Conservation (phyloP, 2,797 vertebrate genomes). For the Tarsius wallacei region DNA sequence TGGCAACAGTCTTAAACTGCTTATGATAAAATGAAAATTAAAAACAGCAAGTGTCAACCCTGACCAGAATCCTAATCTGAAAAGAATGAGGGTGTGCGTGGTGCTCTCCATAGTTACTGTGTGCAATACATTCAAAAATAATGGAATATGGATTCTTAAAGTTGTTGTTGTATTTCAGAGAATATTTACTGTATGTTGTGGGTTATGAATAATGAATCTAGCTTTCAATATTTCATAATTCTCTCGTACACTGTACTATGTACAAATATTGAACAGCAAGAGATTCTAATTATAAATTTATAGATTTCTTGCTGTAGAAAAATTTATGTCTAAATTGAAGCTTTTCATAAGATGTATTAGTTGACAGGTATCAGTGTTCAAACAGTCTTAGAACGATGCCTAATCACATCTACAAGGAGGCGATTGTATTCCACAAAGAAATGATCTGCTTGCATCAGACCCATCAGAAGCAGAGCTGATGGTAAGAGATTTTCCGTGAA, state of each 20-base stretch:
- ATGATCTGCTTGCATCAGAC: conserved; percentile 56
- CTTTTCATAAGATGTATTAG: conserved; percentile 88
- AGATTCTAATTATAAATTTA: conserved; percentile 91
- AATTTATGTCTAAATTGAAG: conserved; percentile 87
- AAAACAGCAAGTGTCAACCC: conserved; percentile 97
- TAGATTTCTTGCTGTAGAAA: conserved; percentile 89
- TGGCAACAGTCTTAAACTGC: conserved; percentile 99
- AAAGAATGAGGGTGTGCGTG: conserved; percentile 89
- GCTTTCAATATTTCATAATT: conserved; percentile 96
- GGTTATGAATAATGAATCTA: conserved; percentile 96
- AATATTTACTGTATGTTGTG: conserved; percentile 92
- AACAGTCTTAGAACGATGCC: conserved; percentile 79
- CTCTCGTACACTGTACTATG: conserved; percentile 94
- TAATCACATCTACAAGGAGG: conserved; percentile 69
- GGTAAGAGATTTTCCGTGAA: conserved; percentile 73
- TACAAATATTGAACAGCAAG: conserved; percentile 96
- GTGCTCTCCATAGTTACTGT: conserved; percentile 91
- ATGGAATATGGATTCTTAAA: conserved; percentile 93
- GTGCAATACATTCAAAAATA: conserved; percentile 89
- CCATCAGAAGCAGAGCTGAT: conserved; percentile 59
- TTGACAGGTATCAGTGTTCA: conserved; percentile 86
- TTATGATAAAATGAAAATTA: conserved; percentile 99
- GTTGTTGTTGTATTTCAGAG: conserved; percentile 94
- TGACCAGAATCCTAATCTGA: conserved; percentile 97
- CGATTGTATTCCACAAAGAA: conserved; percentile 64